phyloP scores from a whole-genome alignment of 2,888 invertebrate species.

The Euzophera pinguis region DNA sequence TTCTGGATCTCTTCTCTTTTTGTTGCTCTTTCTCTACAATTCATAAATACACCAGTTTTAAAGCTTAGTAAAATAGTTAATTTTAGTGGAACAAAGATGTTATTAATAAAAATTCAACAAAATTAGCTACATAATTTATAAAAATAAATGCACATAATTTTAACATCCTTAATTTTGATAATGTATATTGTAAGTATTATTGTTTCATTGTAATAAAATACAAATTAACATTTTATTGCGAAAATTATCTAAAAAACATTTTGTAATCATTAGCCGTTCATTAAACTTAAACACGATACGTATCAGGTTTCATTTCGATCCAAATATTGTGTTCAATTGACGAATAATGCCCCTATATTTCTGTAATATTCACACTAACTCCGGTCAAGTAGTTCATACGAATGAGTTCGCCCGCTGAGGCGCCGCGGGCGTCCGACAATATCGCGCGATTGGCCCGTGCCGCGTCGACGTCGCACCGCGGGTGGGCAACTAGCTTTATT shows the following conservation, averaged over 20 bases:
- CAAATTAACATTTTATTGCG: neutral
- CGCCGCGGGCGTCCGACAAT: conserved; percentile 51
- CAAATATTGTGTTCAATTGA: conserved; percentile 8
- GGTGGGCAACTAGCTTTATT: conserved; percentile 42
- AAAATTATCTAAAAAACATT: neutral
- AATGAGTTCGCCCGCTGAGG: conserved; percentile 36
- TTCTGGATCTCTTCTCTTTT: neutral
- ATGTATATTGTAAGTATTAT: too few relatives aligned
- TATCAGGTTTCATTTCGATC: conserved; percentile 5
- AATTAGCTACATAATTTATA: too few relatives aligned
- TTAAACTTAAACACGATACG: neutral
- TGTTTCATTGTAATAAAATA: neutral
- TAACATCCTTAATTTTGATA: too few relatives aligned
- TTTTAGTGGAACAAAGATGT: too few relatives aligned
- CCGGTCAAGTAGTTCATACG: conserved; percentile 22
- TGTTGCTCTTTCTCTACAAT: too few relatives aligned
- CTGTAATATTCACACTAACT: conserved; percentile 32
- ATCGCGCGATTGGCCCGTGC: conserved; percentile 50
- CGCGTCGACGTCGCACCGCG: conserved; percentile 29
- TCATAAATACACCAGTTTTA: too few relatives aligned
- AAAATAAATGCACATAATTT: too few relatives aligned
- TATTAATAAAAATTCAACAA: too few relatives aligned
- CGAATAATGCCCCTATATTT: conserved; percentile 16
- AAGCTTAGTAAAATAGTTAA: too few relatives aligned
- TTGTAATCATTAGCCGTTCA: conserved; percentile 4